phyloP scores from a whole-genome alignment of 2,113 vertebrate species.

The Scortum barcoo region DNA sequence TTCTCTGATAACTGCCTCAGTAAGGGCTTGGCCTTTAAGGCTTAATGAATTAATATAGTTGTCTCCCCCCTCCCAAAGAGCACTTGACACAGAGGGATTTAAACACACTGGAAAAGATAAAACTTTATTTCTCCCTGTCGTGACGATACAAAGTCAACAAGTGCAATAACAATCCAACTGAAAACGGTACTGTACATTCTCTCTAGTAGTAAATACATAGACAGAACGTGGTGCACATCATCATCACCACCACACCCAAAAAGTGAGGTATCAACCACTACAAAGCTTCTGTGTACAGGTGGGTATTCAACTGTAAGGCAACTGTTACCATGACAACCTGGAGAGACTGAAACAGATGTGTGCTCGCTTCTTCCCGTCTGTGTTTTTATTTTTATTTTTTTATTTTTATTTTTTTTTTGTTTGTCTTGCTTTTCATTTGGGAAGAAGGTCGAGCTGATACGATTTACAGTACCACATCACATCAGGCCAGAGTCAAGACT shows the following conservation, averaged over 20 bases:
- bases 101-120: constrained; percentile 85
- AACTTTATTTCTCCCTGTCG: constrained; percentile 85
- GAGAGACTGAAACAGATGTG: constrained; percentile 71
- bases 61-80: constrained; percentile 20
- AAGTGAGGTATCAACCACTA: constrained; percentile 81
- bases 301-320: constrained; percentile 85
- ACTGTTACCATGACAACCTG: constrained; percentile 83
- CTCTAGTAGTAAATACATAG: constrained; percentile 80
- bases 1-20: neutral
- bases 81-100: constrained; percentile 70
- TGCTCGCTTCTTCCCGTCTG: constrained; percentile 40
- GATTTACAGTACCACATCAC: constrained; percentile 75
- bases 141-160: constrained; percentile 87
- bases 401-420: neutral
- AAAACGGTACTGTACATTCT: constrained; percentile 74
- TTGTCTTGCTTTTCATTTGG: constrained; percentile 2
- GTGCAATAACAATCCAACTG: constrained; percentile 83
- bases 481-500: constrained; percentile 69
- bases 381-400: constrained; percentile 1
- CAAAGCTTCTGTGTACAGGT: constrained; percentile 82
- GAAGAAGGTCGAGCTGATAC: constrained; percentile 67
- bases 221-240: constrained; percentile 73
- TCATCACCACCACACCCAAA: constrained; percentile 73
- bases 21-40: constrained; percentile 10
- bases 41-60: neutral